phyloP scores from a whole-genome alignment of 2,113 vertebrate genomes.

The Cinclus mexicanus region DNA sequence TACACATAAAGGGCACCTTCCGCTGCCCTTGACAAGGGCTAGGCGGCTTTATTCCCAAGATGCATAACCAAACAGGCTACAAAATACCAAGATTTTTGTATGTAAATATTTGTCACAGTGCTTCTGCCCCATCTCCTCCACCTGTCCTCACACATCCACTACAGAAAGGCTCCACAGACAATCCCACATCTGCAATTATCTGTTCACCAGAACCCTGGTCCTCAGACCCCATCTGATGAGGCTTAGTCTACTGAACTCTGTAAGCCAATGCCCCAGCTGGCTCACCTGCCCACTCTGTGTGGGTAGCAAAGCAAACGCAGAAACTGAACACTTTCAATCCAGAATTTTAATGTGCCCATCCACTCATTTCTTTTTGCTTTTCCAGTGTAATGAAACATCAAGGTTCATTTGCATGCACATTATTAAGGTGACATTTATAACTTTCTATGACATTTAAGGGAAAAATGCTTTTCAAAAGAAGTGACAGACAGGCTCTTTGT shows the following conservation, averaged over 20 bases:
- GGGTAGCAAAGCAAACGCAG: neutral
- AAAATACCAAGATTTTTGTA: neutral
- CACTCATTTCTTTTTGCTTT: neutral
- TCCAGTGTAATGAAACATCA: neutral
- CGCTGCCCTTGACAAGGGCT: neutral
- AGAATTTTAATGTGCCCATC: conserved; percentile 2
- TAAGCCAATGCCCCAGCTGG: neutral
- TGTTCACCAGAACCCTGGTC: neutral
- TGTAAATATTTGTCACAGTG: neutral
- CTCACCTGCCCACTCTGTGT: neutral
- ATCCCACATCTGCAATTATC: neutral
- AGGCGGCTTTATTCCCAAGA: neutral
- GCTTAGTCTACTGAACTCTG: neutral
- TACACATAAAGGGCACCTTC: neutral
- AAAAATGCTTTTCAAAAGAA: neutral
- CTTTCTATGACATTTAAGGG: neutral
- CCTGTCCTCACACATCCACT: neutral
- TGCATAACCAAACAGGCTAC: neutral
- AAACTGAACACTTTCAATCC: neutral
- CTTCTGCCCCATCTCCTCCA: neutral
- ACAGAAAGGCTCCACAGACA: neutral
- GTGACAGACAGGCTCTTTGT: neutral
- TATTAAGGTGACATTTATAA: conserved; percentile 15
- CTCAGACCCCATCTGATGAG: neutral
- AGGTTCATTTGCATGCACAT: conserved; percentile 20